phyloP scores from a whole-genome alignment of 2,888 invertebrate genomes.

The Cerastis rubricosa region DNA sequence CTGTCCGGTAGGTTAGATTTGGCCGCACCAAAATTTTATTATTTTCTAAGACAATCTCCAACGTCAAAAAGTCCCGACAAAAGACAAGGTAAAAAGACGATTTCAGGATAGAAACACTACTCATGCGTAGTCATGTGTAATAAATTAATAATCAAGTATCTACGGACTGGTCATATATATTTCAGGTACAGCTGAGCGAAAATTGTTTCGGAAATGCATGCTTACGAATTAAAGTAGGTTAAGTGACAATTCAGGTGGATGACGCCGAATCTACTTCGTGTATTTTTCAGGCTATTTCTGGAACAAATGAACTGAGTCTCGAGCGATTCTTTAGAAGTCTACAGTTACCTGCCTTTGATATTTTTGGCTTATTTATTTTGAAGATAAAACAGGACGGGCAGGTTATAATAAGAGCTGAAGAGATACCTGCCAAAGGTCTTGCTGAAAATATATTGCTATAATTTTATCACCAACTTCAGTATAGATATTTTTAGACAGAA shows the following conservation, averaged over 20 bases:
- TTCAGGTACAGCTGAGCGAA: conserved; percentile 46
- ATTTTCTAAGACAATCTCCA: neutral
- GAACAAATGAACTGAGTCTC: conserved; percentile 19
- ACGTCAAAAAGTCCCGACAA: neutral
- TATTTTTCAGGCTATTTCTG: conserved; percentile 40
- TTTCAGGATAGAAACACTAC: neutral
- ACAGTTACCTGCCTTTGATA: conserved; percentile 30
- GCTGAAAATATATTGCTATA: conserved; percentile 2
- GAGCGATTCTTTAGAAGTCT: conserved; percentile 29
- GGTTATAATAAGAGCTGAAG: conserved; percentile 5
- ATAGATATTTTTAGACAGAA: neutral
- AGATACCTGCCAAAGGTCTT: neutral
- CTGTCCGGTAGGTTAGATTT: neutral
- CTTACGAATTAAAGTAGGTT: conserved; percentile 55
- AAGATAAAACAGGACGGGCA: neutral
- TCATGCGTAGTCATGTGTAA: conserved; percentile 7
- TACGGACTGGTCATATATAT: conserved; percentile 42
- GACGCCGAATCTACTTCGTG: conserved; percentile 4
- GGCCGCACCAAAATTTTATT: neutral
- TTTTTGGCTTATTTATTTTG: neutral
- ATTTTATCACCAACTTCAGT: neutral
- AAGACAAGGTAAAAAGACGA: neutral
- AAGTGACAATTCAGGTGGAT: conserved; percentile 51
- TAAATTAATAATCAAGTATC: conserved; percentile 8
- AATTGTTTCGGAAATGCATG: conserved; percentile 59